phyloP scores from a whole-genome alignment of 2,113 vertebrate species.

The Plectropomus leopardus region DNA sequence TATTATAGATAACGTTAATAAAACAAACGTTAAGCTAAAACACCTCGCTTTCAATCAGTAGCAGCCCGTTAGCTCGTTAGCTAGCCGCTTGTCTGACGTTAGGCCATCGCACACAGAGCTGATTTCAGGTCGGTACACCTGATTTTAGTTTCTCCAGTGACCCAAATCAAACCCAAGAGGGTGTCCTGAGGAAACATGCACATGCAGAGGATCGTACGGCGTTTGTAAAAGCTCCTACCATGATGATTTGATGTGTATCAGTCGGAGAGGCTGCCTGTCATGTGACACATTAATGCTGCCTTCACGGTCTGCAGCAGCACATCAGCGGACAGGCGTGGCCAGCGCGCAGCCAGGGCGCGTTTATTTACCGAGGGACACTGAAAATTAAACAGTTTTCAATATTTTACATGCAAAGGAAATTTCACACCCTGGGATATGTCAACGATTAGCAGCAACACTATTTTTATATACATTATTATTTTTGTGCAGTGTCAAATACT shows the following conservation, averaged over 20 bases:
- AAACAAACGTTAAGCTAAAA: background rate
- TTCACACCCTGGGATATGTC: no score
- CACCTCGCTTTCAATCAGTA: background rate
- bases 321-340: conserved; percentile 37
- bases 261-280: conserved; percentile 73
- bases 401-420: no score
- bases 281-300: conserved; percentile 76
- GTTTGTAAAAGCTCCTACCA: conserved; percentile 74
- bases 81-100: conserved; percentile 52
- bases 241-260: conserved; percentile 67
- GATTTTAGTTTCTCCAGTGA: rapidly evolving
- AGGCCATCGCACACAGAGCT: conserved; percentile 45
- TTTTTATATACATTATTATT: no score
- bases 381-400: no score
- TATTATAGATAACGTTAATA: no score
- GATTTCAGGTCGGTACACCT: background rate
- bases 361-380: no score
- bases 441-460: no score
- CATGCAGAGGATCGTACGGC: rapidly evolving
- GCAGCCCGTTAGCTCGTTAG: conserved; percentile 31
- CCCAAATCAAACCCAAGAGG: rapidly evolving
- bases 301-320: conserved; percentile 38
- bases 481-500: no score
- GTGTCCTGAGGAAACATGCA: background rate
- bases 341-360: no score